A percentile compares a stretch with the other conserved stretches of the same genome.
Conservation (phyloP, 2,113 vertebrate species). For the Eubucco bourcierii region DNA sequence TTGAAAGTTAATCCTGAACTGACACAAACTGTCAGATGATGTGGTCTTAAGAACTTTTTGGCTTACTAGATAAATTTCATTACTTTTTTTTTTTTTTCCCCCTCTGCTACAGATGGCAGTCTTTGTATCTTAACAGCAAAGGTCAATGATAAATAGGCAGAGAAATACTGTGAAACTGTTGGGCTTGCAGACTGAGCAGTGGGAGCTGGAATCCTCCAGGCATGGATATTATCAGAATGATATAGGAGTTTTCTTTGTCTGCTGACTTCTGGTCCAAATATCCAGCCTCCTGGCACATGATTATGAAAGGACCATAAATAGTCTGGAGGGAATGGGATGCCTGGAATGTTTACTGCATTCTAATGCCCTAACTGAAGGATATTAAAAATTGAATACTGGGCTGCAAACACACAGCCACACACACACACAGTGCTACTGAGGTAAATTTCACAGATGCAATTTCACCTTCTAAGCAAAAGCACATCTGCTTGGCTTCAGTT, state of each 20-base stretch:
- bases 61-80: background rate
- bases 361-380: constrained; percentile 53
- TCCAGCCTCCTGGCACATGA: constrained; percentile 55
- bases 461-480: constrained; percentile 72
- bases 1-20: background rate
- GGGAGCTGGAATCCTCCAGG: constrained; percentile 19
- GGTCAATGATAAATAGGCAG: background rate
- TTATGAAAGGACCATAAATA: constrained; percentile 60
- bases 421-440: constrained; percentile 9
- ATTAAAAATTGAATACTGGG: constrained; percentile 64
- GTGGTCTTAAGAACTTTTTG: background rate
- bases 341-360: constrained; percentile 52
- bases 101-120: background rate
- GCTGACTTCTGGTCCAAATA: constrained; percentile 50
- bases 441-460: constrained; percentile 64
- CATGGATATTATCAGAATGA: constrained; percentile 51
- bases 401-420: constrained; percentile 35
- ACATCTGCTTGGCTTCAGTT: constrained; percentile 62
- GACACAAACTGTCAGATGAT: background rate
- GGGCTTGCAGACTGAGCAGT: background rate
- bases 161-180: background rate
- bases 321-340: constrained; percentile 55
- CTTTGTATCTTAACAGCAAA: background rate
- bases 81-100: background rate
- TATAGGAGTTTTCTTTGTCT: constrained; percentile 47